A percentile compares a stretch with the other conserved stretches of the same genome.
These are phyloP conservation scores for Plebejus anna DNA, from an alignment of 2,888 invertebrate species.

Conservation along the genomic window DNA sequence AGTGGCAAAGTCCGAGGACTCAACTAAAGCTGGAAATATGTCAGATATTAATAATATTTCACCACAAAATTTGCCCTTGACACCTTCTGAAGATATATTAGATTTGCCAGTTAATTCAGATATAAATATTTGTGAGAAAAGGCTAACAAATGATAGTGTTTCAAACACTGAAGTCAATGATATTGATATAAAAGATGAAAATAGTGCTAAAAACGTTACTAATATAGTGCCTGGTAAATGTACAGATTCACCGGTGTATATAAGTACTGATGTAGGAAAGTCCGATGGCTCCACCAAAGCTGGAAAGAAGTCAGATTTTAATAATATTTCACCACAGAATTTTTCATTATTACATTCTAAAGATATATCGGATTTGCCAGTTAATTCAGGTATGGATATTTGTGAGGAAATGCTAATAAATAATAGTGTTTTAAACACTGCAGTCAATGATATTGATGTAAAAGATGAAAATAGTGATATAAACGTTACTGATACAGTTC, in stretches of 20 bases:
- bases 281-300: neutral
- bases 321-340: neutral
- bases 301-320: neutral
- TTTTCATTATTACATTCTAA: constrained; percentile 1
- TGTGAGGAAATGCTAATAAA: neutral
- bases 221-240: neutral
- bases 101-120: constrained; percentile 3
- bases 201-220: neutral
- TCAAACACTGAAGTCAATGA: neutral
- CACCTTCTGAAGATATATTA: neutral
- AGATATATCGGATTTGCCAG: neutral
- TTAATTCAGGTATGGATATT: neutral
- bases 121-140: neutral
- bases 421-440: neutral
- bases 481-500: neutral
- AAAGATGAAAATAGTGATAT: neutral
- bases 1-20: neutral
- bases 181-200: neutral
- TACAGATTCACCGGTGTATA: neutral
- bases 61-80: neutral
- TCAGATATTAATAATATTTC: neutral
- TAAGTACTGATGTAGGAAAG: neutral
- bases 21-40: neutral
- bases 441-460: neutral
- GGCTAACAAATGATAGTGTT: neutral